Base-by-base conservation (phyloP, 1,140 invertebrate species). In the Tachypleus tridentatus region DNA sequence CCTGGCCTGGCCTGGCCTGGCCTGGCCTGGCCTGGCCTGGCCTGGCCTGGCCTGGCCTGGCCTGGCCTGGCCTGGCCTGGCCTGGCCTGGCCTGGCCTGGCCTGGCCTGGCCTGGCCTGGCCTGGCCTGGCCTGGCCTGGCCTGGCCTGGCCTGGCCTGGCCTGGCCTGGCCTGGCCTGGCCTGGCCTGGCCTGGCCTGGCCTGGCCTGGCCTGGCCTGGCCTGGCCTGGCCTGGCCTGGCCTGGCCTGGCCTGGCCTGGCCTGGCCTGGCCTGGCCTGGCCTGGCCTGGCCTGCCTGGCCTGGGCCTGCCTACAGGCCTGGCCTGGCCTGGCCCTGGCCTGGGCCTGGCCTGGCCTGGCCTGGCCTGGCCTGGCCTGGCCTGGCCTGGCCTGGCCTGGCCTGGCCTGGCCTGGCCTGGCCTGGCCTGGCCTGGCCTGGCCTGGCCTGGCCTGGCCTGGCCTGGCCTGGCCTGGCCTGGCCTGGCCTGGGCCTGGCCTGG, bases 11-110 rank as follows among this genome's bases (percentile, higher is more conserved):
- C 62, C 58, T 69, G 64, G 69, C 69, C 69, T 70, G 69, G 69
- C 69, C 69, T 70, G 68, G 69, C 69, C 69, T 70, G 69, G 69
- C 69, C 69, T 70, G 69, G 69, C 69, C 69, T 70, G 69, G 66
- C 68, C 67, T 69, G 69, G 66, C 69, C 67, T 70, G 69, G 69
- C 69, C 67, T 70, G 69, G 69, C 68, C 68, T 69, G 69, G 69
- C 69, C 69, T 70, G 69, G 69, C 69, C 69, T 70, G 69, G 58
- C 69, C 64, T 67, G 70, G 68, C 66, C 53, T 53, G 49, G 64
- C 66, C 63, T 65, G 65, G 63, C 70, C 64, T 69, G 64, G 70
- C 68, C 67, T 68, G 63, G 63, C 70, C 69, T 67, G 60, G 63
- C 70, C 70, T 71, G 67, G 67, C 70, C 69, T 70, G 69, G 65